Evolutionary conservation across 2,888 invertebrate genomes (phyloP).

Genomic region (Noctua pronuba): DNA sequence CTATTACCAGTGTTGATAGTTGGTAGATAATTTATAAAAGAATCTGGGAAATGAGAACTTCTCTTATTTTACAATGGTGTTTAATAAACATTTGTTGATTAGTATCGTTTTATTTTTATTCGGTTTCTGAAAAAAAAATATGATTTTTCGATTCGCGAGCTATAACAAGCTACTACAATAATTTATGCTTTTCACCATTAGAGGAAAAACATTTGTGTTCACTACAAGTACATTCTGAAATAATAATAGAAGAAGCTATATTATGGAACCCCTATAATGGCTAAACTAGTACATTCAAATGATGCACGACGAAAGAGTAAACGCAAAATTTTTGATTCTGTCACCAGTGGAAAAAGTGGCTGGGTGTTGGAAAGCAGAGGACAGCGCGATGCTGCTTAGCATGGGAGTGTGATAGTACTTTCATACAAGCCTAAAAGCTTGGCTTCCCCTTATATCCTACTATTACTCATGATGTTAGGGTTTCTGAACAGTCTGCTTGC

Average conservation of each 20-base stretch:
- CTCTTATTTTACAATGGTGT: not conserved
- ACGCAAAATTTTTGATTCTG: not conserved
- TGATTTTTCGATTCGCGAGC: not conserved
- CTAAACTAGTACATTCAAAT: not conserved
- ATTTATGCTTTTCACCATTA: not conserved
- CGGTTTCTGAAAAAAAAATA: not conserved
- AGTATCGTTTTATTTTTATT: not conserved
- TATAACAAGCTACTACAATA: not conserved
- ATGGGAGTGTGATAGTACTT: too few relatives aligned
- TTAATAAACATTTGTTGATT: not conserved
- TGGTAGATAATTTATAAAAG: not conserved
- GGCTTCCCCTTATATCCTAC: too few relatives aligned
- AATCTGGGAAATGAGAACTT: not conserved
- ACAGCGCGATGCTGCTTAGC: not conserved
- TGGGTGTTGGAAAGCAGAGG: not conserved
- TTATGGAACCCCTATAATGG: not conserved
- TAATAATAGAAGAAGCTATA: too few relatives aligned
- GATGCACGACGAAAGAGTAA: not conserved
- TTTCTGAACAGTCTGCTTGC: too few relatives aligned
- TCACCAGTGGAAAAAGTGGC: not conserved
- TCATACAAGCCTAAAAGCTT: too few relatives aligned
- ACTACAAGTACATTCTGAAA: not conserved
- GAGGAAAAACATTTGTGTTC: not conserved
- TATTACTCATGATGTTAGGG: too few relatives aligned
- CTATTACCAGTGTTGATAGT: not conserved